Evolutionary conservation across 2,113 vertebrate species (phyloP).

Genomic region (Panthera tigris): DNA sequence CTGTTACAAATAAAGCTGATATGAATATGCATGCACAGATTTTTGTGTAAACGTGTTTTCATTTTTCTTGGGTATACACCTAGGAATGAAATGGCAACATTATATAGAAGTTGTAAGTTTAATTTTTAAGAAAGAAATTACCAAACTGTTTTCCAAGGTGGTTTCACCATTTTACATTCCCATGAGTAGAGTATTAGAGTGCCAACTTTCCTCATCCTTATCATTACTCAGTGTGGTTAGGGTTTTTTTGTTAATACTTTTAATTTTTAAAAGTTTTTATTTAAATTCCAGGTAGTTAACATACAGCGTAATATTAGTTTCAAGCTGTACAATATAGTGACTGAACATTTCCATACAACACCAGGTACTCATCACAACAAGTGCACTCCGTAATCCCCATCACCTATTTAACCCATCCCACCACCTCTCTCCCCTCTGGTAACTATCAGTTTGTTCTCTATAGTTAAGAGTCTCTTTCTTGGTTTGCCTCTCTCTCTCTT

Average conservation of each 20-base stretch:
- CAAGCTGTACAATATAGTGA: too few species aligned
- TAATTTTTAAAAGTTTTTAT: too few species aligned
- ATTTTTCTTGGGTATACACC: not conserved
- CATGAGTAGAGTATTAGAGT: not conserved
- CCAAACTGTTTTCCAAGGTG: not conserved
- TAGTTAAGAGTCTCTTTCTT: too few species aligned
- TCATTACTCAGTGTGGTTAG: not conserved
- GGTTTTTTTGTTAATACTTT: conserved; percentile 11
- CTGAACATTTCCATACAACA: too few species aligned
- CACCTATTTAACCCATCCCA: too few species aligned
- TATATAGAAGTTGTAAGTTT: not conserved
- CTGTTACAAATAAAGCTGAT: not conserved
- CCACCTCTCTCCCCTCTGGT: too few species aligned
- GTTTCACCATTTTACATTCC: not conserved
- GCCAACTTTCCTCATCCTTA: not conserved
- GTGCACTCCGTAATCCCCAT: too few species aligned
- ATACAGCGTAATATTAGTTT: too few species aligned
- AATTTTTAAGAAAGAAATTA: not conserved
- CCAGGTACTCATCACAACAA: too few species aligned
- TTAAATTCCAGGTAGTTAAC: too few species aligned
- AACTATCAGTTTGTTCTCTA: too few species aligned
- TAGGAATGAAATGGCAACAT: not conserved
- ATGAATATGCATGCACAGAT: not conserved
- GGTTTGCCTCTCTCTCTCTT: too few species aligned
- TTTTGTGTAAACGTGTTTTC: not conserved